Base-by-base conservation (phyloP, 2,113 vertebrate genomes). In the Etheostoma spectabile region DNA sequence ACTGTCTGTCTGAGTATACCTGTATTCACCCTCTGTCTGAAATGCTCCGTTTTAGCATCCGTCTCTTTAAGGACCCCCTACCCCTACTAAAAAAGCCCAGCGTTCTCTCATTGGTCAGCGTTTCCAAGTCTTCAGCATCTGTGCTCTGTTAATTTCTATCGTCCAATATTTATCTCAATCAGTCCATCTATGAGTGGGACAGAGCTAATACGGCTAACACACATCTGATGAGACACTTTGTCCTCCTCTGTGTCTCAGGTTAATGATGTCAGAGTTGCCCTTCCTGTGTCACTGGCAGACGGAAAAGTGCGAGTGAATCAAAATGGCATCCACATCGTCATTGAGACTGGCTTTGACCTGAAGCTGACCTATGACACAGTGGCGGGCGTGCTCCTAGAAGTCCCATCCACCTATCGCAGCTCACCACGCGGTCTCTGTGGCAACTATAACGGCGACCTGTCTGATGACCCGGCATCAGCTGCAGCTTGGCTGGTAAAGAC, bases 281-380 rank as follows among this genome's bases (percentile, higher is more conserved):
- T 86, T 27, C 84, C 84, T 18, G 62, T 30, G 6, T 52, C 27
- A 16, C 30, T 86, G 19, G 55, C n/a, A 30, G 68, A 82, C 1
- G 74, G 73, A 57, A 27, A 63, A 42, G 19, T 81, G 30, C 38
- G 5, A 64, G 68, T 3, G 2, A 5, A 78, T 57, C 84, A 86
- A 67, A 86, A 74, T n/a, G 84, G 84, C 68, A 63, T 77, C 63
- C 12, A 62, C 79, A 78, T 82, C 68, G 21, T 82, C 19, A 57
- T 81, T 4, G 68, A 73, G 16, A 82, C 79, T 2, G 84, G 82
- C 62, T 86, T 86, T 51, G 62, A 21, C 35, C 56, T 86, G 8
- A 77, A 24, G 68, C 38, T 86, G 62, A 57, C 30, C 38, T 86
- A 68, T 21, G 79, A 86, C 79, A 42, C 6, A 0, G 13, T 33